Evolutionary conservation across 2,888 invertebrate species (phyloP), one percentile per base, ranked within the genome.

Genomic region (Lasioglossum figueresi): DNA sequence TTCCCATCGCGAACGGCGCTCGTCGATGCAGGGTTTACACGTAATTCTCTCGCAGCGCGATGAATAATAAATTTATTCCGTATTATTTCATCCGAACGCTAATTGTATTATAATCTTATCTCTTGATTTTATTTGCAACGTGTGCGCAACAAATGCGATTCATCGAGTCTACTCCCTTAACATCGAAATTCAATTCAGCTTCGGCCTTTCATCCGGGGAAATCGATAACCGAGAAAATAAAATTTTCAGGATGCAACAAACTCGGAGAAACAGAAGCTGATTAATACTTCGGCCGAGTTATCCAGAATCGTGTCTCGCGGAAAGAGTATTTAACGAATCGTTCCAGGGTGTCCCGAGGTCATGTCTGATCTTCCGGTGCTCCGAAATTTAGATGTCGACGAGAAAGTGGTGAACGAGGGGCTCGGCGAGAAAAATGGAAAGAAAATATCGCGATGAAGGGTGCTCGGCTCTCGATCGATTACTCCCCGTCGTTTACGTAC

Each of bases 371-470:
- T 14, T 74, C 37, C 75, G 71, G 4, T 71, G 63, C 72, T 34
- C 68, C 72, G 59, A 76, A 83, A 87, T 87, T 87, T 87, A 87
- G 87, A 83, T 56, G 76, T 83, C 68, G 80, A 31, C 68, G 72
- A 52, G 77, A 40, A 70, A 70, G 56, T 66, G 14, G 72, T 19
- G 34, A 14, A 31, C n/a, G 40, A 72, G 27, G 27, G 68, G 80
- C 66, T 66, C 23, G 80, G 43, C 52, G 81, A 79, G 87, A 81
- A 87, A 87, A 81, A 83, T 81, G 83, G 77, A 84, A 87, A 87
- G 87, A 87, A 87, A 87, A 87, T 81, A 87, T 87, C 87, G 63
- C 19, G 83, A 87, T 77, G 87, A 87, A 83, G 87, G 81, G 83
- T 81, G 78, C 56, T 34, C 59, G 71, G 59, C 87, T 82, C 82